Evolutionary conservation across 2,113 vertebrate species (phyloP), one percentile per base, ranked within the genome.

Genomic region (Nematolebias whitei): DNA sequence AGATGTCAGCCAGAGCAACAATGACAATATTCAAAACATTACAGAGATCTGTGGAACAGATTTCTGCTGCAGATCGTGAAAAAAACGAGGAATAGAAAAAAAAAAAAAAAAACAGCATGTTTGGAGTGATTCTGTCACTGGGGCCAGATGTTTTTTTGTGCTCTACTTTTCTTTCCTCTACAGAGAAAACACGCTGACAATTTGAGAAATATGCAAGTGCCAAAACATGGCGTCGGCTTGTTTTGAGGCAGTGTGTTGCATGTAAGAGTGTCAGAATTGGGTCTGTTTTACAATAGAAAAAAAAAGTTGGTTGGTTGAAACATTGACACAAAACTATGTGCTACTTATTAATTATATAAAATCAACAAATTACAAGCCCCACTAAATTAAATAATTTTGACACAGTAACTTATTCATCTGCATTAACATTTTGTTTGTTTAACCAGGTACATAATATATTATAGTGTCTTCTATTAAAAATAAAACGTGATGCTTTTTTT

Each of bases 1-100:
- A 74, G 68, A 69, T 72, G 81, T 85, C 83, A 88, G 54, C 52
- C 65, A 68, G 63, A 74, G 69, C 70, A 80, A 78, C 78, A 79
- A 84, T 82, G 84, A 80, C 79, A 88, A 75, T 77, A 78, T 82
- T 86, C 80, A 82, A 80, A 85, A 79, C 76, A 82, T 79, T 75
- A 63, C 67, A 68, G 65, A 60, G 47, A 72, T 80, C 77, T 72
- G 64, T 62, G 65, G 49, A 80, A 83, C 59, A 26, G 62, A 83
- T 66, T 58, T 43, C 55, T 45, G 51, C 19, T 49, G 44, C 8
- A 22, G 63, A 79, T 59, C 74, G 67, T 41, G 20, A n/a, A 61
- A 65, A n/a, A 51, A 63, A 68, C 1, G 41, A 52, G 0, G 11
- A 2, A 2, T 23, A 39, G 22, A 10, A 9, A 10, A 23, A 41